These are phyloP conservation scores for Myotis davidii DNA, from an alignment of 2,113 vertebrate genomes.

Conservation along the genomic window DNA sequence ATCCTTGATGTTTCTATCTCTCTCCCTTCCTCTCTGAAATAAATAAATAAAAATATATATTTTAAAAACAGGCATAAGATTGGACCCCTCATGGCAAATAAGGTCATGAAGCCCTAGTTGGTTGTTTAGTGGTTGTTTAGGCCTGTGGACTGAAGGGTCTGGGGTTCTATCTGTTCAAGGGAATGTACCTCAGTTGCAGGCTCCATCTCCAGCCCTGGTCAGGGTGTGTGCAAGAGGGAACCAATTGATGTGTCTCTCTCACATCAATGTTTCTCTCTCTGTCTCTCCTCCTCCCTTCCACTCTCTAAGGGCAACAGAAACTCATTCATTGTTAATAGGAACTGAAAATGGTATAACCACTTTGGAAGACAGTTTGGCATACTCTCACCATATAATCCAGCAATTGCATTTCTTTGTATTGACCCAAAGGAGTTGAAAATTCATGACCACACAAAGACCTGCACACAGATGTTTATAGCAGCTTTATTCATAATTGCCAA, in stretches of 20 bases:
- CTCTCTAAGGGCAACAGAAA: neutral
- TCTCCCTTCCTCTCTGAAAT: neutral
- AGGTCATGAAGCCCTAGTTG: neutral
- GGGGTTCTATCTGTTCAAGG: too few relatives aligned
- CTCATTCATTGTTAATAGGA: neutral
- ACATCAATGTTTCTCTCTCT: neutral
- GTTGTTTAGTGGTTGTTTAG: too few relatives aligned
- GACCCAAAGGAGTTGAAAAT: neutral
- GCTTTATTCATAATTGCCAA: neutral
- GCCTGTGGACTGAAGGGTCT: too few relatives aligned
- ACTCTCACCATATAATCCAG: neutral
- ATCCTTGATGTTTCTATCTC: too few relatives aligned
- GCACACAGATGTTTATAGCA: neutral
- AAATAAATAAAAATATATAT: neutral
- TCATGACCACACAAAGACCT: neutral
- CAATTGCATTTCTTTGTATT: neutral
- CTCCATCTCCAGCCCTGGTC: too few relatives aligned
- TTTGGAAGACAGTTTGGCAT: neutral
- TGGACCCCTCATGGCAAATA: neutral
- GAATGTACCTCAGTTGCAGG: too few relatives aligned
- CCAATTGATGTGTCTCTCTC: too few relatives aligned
- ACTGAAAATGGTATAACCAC: neutral
- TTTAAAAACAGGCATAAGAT: neutral
- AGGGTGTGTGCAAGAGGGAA: too few relatives aligned
- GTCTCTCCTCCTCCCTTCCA: neutral